phyloP scores from a whole-genome alignment of 2,113 vertebrate species.

The mouse (Mus musculus) region GRCm39 chr13:48772001-48772500 shows the following conservation, averaged over 20 bases:
- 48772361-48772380: background rate
- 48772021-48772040: background rate
- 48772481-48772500: background rate
- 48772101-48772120: background rate
- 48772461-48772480: background rate
- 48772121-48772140: no score
- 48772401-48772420: background rate
- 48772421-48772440: background rate
- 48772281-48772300: background rate
- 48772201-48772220: background rate
- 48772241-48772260: background rate
- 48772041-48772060: background rate
- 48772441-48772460: background rate
- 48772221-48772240: background rate
- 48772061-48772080: background rate
- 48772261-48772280: background rate
- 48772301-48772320: background rate
- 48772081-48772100: background rate
- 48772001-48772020: background rate
- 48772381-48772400: background rate
- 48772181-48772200: background rate
- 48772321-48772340: background rate
- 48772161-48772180: background rate
- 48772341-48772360: background rate
- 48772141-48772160: background rate